Base-by-base conservation (phyloP, 2,888 invertebrate genomes). In the Boloria selene region DNA sequence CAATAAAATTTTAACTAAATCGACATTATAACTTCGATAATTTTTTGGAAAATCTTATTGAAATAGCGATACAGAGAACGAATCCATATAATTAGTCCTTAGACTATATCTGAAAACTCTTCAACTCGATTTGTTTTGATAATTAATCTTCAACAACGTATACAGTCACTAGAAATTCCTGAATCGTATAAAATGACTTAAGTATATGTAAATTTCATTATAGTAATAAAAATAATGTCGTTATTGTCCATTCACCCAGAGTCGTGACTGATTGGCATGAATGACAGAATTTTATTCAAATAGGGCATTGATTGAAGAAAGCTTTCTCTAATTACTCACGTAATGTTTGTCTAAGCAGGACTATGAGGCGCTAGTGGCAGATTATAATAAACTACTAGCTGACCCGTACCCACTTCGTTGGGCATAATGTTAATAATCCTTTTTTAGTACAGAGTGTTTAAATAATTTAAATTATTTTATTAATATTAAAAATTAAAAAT, bases 271-370 rank as follows among this genome's bases (percentile, higher is more conserved):
- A 60, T 62, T 66, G 61, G 64, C 58, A 56, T 64, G 65, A 65
- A 65, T 63, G 61, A 53, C 61, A 69, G 70, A 67, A 70, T 71
- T 61, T 61, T 69, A 67, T 74, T 74, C 70, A 67, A 73, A 70
- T 68, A 17, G 63, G 64, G 71, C 71, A 75, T 72, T 70, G 64
- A 72, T 72, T 70, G 69, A 74, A 67, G 68, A 72, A 72, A 72
- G 69, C 70, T 67, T 61, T 54, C 65, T 68, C 58, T 75, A 75
- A 75, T 73, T 70, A 70, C 51, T 70, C 76, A 76, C 75, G 76
- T 70, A 72, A 69, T 65, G 76, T 69, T 71, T 76, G 64, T 64
- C 60, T 75, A 71, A 74, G 59, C 63, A 71, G 72, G 65, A 58
- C 62, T 61, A 61, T 42, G 65, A 63, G 58, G 51, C 65, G 59